phyloP scores from a whole-genome alignment of 2,797 vertebrate genomes.

The Manis crassicaudata region DNA sequence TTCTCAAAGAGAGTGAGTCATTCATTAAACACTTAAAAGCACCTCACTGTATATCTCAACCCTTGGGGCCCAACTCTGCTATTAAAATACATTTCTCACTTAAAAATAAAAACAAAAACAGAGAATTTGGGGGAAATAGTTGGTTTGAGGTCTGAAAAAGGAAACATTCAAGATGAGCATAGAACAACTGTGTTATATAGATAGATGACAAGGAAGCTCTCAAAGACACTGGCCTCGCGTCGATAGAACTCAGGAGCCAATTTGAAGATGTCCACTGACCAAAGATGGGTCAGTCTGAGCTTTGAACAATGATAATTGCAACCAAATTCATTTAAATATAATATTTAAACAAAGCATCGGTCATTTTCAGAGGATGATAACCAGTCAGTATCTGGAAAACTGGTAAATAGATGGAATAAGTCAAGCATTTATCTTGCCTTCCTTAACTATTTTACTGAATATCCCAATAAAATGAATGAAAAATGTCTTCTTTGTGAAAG shows the following conservation, averaged over 20 bases:
- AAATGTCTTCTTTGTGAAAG: background rate
- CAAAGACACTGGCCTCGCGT: background rate
- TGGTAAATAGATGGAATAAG: background rate
- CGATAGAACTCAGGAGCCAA: background rate
- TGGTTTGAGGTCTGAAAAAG: background rate
- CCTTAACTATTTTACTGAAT: background rate
- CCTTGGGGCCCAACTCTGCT: background rate
- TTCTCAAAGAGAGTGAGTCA: background rate
- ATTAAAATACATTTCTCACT: background rate
- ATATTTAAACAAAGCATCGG: background rate
- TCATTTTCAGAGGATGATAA: background rate
- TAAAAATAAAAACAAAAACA: background rate
- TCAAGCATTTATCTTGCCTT: background rate
- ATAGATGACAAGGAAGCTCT: background rate
- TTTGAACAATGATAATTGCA: background rate
- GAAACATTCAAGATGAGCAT: background rate
- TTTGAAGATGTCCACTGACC: background rate
- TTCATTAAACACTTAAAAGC: background rate
- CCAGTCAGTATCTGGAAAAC: background rate
- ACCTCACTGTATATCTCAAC: background rate
- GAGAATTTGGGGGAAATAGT: constrained; percentile 18
- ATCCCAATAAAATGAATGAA: background rate
- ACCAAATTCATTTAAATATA: constrained; percentile 35
- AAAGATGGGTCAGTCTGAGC: background rate
- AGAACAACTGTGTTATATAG: background rate